Base-by-base conservation (phyloP, 2,113 vertebrate species). In the Cettia cetti region DNA sequence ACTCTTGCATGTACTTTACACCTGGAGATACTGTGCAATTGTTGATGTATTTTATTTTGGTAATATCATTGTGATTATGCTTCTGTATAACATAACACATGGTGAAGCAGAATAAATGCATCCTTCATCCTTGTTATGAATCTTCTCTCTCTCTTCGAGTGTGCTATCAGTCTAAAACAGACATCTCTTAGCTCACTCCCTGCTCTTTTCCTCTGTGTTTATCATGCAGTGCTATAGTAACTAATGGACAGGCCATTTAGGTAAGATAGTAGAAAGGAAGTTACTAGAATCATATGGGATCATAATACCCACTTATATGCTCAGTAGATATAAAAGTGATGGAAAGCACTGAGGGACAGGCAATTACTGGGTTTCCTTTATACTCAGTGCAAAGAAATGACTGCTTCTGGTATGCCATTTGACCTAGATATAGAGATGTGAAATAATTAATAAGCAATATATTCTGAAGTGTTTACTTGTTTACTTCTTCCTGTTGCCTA, bases 71-170 rank as follows among this genome's bases (percentile, higher is more conserved):
- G 63, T 85, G 79, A 96, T 95, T 95, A 85, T 63, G n/a, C 44
- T 79, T 80, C 65, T 61, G 39, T 86, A 30, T 90, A 92, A 71
- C 20, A 39, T 57, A 94, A 86, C 47, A 74, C 84, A 90, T 22
- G 70, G 68, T 10, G 18, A 93, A 92, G 66, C 39, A 89, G 89
- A 94, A 92, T 90, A 95, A 97, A 82, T 65, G 30, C 30, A 82
- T 82, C 66, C 37, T 90, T 96, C 68, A 76, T 57, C 26, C 33
- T 90, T 59, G 66, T 83, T 93, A 59, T 35, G 57, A 87, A 82
- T 91, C 59, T 86, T 85, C 30, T n/a, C 53, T 78, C 57, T 65
- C 70, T 82, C 37, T 94, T 92, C 23, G 59, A 83, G 85, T 69
- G 53, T 44, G 66, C 39, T 91, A 70, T 90, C 70, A 78, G 68